Base-by-base conservation (phyloP, 2,888 invertebrate genomes). In the Portevinia maculata region DNA sequence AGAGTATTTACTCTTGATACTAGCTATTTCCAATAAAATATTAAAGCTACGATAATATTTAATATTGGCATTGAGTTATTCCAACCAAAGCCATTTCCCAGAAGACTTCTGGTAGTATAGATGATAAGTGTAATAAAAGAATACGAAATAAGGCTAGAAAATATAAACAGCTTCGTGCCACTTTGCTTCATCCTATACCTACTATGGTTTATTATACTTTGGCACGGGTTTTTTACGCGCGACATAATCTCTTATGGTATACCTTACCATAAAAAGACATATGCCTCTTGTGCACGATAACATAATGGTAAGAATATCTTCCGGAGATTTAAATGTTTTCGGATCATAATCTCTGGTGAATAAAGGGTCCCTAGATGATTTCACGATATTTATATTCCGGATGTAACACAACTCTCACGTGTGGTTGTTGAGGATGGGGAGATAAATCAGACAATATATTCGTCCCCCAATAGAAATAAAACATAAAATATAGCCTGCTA, bases 111-210 rank as follows among this genome's bases (percentile, higher is more conserved):
- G 8, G 15, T 9, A 24, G 21, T 30, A 53, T 57, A 34, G 3
- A 32, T 52, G 71, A 73, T 62, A 73, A 62, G 46, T 53, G 53
- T 30, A 60, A 71, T 71, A 71, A 71, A 71, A 62, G 50, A 60
- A 17, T 44, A 46, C 30, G 37, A 46, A 28, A 17, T 52, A 53
- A 15, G 62, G 21, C 53, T 73, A 46, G 17, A 46, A 44, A 62
- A 30, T 17, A 73, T 73, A 62, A 62, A 62, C 62, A 13, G 53
- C 59, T 50, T 70, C 59, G 41, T 46, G 53, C 37, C 30, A 13
- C 46, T 73, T 28, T 24, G 53, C 34, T 59, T 41, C 15, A 37
- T 52, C 30, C 30, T 39, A 28, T 32, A 71, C n/a, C n/a, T n/a
- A n/a, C 32, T 21, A 24, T 15, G 28, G 53, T 73, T 62, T 73